A percentile compares a stretch with the other conserved stretches of the same genome.
phyloP scores from a whole-genome alignment of 2,888 invertebrate species.

The Trypoxylon attenuatum region DNA sequence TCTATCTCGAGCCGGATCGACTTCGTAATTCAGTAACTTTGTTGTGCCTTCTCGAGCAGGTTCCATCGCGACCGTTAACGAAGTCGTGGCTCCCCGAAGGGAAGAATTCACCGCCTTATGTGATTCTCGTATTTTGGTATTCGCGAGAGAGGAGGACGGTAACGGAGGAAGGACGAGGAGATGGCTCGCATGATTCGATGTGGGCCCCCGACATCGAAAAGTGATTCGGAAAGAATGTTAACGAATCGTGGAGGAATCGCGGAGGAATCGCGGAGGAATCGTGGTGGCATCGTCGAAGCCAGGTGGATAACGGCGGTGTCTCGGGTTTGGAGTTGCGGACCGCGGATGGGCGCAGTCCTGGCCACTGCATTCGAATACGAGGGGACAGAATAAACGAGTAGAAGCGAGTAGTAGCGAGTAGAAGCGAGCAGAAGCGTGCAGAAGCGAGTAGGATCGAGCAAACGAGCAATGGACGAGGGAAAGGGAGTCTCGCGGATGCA shows the following conservation, averaged over 20 bases:
- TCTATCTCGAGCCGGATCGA: too few relatives aligned
- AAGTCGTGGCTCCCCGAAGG: too few relatives aligned
- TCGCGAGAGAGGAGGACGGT: neutral
- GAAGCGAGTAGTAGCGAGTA: neutral
- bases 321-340: slow-evolving; percentile 28
- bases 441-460: too few relatives aligned
- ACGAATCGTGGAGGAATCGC: slow-evolving; percentile 69
- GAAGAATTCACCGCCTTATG: too few relatives aligned
- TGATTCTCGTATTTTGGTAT: neutral
- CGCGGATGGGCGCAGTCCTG: slow-evolving; percentile 44
- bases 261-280: too few relatives aligned
- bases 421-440: too few relatives aligned
- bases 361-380: slow-evolving; percentile 38
- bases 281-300: slow-evolving; percentile 58
- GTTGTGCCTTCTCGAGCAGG: neutral
- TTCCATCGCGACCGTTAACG: neutral
- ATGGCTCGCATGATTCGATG: slow-evolving; percentile 1
- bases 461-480: too few relatives aligned
- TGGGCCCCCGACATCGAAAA: slow-evolving; percentile 26
- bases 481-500: too few relatives aligned
- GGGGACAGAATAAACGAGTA: too few relatives aligned
- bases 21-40: too few relatives aligned
- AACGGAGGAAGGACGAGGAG: slow-evolving; percentile 2
- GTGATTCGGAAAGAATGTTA: slow-evolving; percentile 68
- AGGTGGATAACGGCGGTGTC: slow-evolving; percentile 61